Conservation (phyloP, 2,113 vertebrate genomes). For the Beaufortia kweichowensis region DNA sequence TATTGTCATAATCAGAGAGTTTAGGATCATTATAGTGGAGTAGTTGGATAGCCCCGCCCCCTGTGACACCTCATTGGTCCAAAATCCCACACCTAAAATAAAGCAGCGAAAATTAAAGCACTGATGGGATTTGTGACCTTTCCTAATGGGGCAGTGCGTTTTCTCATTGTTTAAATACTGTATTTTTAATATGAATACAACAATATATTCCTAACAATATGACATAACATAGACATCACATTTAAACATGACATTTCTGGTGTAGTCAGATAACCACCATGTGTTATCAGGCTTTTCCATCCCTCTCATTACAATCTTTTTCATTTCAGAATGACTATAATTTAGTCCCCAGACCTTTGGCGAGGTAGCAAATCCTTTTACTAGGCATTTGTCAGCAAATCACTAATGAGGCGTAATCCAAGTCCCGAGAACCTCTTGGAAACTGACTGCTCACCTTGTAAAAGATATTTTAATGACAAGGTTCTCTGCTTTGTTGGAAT, state of each 20-base stretch:
- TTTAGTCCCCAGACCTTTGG: conserved; percentile 15
- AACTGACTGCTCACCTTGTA: conserved; percentile 19
- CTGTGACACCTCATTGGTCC: too few relatives aligned
- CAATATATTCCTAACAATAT: neutral
- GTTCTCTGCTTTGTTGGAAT: conserved; percentile 17
- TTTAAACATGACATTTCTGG: neutral
- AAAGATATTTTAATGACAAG: conserved; percentile 35
- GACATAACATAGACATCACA: neutral
- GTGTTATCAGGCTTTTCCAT: neutral
- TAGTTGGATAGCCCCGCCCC: too few relatives aligned
- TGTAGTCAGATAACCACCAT: neutral
- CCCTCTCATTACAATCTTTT: conserved; percentile 26
- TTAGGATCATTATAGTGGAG: too few relatives aligned
- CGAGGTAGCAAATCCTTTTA: neutral
- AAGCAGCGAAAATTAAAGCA: too few relatives aligned
- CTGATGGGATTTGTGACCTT: too few relatives aligned
- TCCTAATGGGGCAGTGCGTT: too few relatives aligned
- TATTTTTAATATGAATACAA: neutral
- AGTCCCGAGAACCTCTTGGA: conserved; percentile 3
- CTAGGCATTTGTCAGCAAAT: neutral
- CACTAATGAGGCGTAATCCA: conserved; percentile 20
- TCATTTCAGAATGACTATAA: conserved; percentile 11
- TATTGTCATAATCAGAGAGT: neutral
- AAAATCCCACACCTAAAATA: too few relatives aligned
- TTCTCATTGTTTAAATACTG: neutral